Percentiles rank a stretch among this genome's conserved stretches.
phyloP scores from a whole-genome alignment of 2,888 invertebrate genomes.

The Spilarctia lutea region DNA sequence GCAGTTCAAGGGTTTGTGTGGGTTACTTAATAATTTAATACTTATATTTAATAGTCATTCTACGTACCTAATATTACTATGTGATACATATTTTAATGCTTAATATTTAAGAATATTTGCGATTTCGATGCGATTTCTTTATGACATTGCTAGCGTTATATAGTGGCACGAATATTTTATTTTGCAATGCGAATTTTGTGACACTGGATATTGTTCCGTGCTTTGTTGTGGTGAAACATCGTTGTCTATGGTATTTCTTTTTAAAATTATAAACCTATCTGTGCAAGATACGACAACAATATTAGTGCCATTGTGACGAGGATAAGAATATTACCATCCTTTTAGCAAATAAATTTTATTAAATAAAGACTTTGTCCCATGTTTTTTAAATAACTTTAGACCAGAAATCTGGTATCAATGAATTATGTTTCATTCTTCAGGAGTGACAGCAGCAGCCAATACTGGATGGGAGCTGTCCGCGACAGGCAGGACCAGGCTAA shows the following conservation, averaged over 20 bases:
- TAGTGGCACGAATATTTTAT: not conserved
- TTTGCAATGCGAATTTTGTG: conserved; percentile 7
- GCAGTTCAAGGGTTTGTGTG: too few species aligned
- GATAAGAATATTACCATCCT: too few species aligned
- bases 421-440: conserved; percentile 69
- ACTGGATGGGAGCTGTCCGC: conserved; percentile 97
- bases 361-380: too few species aligned
- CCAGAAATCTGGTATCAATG: not conserved
- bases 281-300: too few species aligned
- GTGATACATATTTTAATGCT: not conserved
- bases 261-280: too few species aligned
- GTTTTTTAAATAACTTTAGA: not conserved
- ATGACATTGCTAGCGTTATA: conserved; percentile 7
- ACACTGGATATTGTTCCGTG: not conserved
- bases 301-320: too few species aligned
- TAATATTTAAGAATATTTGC: conserved; percentile 11
- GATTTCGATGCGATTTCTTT: conserved; percentile 11
- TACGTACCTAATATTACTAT: too few species aligned
- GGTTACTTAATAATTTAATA: too few species aligned
- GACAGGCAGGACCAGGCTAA: conserved; percentile 91
- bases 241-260: too few species aligned
- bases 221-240: not conserved
- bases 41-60: too few species aligned
- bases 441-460: conserved; percentile 96
- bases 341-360: too few species aligned